phyloP scores from a whole-genome alignment of 2,888 invertebrate genomes.

The Polyommatus icarus region DNA sequence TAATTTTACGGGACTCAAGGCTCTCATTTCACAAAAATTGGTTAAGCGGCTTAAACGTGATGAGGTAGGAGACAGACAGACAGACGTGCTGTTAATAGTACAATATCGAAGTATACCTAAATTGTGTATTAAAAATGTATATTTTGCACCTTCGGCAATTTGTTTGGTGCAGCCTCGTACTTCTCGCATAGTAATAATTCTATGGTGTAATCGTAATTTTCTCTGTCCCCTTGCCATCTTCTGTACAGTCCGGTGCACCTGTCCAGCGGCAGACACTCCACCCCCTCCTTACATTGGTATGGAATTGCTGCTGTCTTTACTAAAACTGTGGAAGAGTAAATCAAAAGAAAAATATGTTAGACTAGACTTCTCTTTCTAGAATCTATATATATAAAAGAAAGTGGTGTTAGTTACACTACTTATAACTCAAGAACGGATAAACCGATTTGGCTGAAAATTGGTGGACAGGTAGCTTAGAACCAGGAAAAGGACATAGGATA shows the following conservation, averaged over 20 bases:
- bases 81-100: too few species aligned
- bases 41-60: too few species aligned
- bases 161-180: not conserved
- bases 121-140: too few species aligned
- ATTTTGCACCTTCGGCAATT: constrained; percentile 16
- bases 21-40: too few species aligned
- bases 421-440: too few species aligned
- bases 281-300: constrained; percentile 1
- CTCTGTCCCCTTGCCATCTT: not conserved
- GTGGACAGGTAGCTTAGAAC: too few species aligned
- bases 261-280: constrained; percentile 19
- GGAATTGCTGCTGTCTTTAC: not conserved
- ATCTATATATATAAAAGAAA: too few species aligned
- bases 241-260: constrained; percentile 25
- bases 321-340: not conserved
- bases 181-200: constrained; percentile 20
- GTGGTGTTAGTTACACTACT: too few species aligned
- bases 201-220: not conserved
- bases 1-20: not conserved
- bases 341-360: not conserved
- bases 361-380: not conserved
- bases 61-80: too few species aligned
- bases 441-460: too few species aligned
- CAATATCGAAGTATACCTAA: too few species aligned
- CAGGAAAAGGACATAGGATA: too few species aligned